Percentiles rank a stretch among this genome's conserved stretches.
Evolutionary conservation across 2,888 invertebrate species (phyloP).

Genomic region (Machimus atricapillus): DNA sequence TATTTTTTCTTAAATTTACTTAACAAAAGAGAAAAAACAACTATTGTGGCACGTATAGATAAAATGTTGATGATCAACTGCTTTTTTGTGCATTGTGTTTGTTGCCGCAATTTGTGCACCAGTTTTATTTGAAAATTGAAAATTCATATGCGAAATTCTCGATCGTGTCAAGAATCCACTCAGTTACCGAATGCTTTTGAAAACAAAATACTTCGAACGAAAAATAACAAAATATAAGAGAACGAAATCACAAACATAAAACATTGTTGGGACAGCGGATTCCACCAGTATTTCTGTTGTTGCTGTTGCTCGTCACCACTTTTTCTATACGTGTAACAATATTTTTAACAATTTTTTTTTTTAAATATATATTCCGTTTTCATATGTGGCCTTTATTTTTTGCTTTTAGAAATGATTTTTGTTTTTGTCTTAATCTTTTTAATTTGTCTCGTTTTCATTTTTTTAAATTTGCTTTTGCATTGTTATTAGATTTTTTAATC

Average conservation of each 20-base stretch:
- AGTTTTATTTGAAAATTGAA: neutral
- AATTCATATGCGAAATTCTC: neutral
- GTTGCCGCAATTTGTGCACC: neutral
- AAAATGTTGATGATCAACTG: slow-evolving; percentile 7
- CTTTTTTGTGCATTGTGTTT: neutral
- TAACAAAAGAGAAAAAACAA: slow-evolving; percentile 43
- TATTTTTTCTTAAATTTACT: slow-evolving; percentile 43
- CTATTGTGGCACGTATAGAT: slow-evolving; percentile 48
- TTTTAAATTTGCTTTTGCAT: slow-evolving; percentile 48
- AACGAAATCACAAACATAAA: slow-evolving; percentile 4
- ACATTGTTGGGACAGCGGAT: slow-evolving; percentile 29
- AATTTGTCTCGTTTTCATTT: slow-evolving; percentile 47
- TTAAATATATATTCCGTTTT: slow-evolving; percentile 39
- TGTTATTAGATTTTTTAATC: slow-evolving; percentile 57
- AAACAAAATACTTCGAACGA: neutral
- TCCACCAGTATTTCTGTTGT: slow-evolving; percentile 35
- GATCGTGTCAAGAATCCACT: neutral
- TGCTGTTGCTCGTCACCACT: neutral
- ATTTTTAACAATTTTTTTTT: slow-evolving; percentile 45
- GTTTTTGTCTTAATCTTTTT: slow-evolving; percentile 53
- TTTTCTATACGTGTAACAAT: slow-evolving; percentile 48
- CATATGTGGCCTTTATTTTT: slow-evolving; percentile 38
- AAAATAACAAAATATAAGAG: neutral
- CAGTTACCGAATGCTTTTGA: neutral
- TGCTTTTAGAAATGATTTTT: slow-evolving; percentile 42